Evolutionary conservation across 2,797 vertebrate species (phyloP), one percentile per base, ranked within the genome.

Genomic region (Trematomus bernacchii): DNA sequence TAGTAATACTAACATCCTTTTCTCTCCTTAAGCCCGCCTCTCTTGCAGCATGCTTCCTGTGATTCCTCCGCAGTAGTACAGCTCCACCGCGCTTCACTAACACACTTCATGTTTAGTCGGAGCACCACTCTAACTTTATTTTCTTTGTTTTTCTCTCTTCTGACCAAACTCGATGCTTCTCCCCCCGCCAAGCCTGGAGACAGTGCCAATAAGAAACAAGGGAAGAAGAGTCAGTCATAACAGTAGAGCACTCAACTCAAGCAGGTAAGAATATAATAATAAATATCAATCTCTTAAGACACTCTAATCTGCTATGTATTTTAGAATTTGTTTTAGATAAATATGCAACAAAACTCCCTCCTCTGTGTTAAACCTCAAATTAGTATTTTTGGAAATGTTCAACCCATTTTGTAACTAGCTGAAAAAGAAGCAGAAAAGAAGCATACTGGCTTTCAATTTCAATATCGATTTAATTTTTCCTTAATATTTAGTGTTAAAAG

Each of bases 181-280:
- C 3, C 16, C 15, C 76, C 40, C 76, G 18, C 23, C 8, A 57
- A 96, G 88, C 93, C 96, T 91, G 95, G 94, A 92, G 96, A 97
- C 79, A 92, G 92, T 71, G 91, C 92, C 85, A 97, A 95, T 83
- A 92, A 96, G 88, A 98, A 97, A 88, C 97, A 96, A 89, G 95
- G 95, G 81, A 97, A 97, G 90, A 99, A 97, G 90, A 95, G 93
- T 92, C 97, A 97, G 68, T 98, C 97, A 0, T 98, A 97, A 97
- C 95, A 86, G 83, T 23, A n/a, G 79, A 74, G 76, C 73, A 67
- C 76, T 77, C 23, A 58, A 16, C 70, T 59, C 14, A 67, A 76
- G 68, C 84, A 85, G 94, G 95, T 95, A 81, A 70, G 76, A 66
- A 1, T 15, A 6, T 21, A 2, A 6, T 3, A 16, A 14, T 54